phyloP scores from a whole-genome alignment of 2,888 invertebrate species.

The Lithophane leautieri region DNA sequence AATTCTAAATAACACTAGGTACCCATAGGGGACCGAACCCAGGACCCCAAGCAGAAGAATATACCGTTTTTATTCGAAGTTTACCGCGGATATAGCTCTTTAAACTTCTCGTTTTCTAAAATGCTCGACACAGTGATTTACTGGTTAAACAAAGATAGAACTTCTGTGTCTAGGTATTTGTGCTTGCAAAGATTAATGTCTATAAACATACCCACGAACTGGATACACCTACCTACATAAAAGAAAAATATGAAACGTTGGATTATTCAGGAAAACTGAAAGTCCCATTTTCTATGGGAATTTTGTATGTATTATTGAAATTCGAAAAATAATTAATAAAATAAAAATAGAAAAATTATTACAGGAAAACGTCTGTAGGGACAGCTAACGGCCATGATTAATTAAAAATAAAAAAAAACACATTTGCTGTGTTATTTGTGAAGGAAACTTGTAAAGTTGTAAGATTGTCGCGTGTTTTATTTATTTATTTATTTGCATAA shows the following conservation, averaged over 20 bases:
- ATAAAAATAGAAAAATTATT: too few relatives aligned
- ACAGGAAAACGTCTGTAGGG: too few relatives aligned
- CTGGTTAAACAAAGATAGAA: neutral
- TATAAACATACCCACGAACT: slow-evolving; percentile 19
- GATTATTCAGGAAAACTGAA: too few relatives aligned
- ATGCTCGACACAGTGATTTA: slow-evolving; percentile 18
- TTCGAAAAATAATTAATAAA: too few relatives aligned
- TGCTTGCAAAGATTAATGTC: slow-evolving; percentile 18
- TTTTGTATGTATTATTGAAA: too few relatives aligned
- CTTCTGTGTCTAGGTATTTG: slow-evolving; percentile 16
- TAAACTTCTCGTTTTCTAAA: neutral
- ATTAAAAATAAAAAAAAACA: too few relatives aligned
- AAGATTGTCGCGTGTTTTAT: neutral
- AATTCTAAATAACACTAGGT: neutral
- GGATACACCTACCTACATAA: neutral
- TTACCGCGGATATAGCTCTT: neutral
- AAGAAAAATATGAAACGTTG: too few relatives aligned
- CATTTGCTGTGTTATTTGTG: neutral
- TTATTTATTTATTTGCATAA: too few relatives aligned
- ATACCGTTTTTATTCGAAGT: neutral
- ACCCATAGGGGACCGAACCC: neutral
- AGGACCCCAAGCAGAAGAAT: neutral
- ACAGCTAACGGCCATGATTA: too few relatives aligned
- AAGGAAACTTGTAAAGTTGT: neutral
- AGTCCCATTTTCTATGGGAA: too few relatives aligned